These are phyloP conservation scores for Thecocarcelia acutangulata DNA, from an alignment of 2,888 invertebrate genomes.

Conservation along the genomic window DNA sequence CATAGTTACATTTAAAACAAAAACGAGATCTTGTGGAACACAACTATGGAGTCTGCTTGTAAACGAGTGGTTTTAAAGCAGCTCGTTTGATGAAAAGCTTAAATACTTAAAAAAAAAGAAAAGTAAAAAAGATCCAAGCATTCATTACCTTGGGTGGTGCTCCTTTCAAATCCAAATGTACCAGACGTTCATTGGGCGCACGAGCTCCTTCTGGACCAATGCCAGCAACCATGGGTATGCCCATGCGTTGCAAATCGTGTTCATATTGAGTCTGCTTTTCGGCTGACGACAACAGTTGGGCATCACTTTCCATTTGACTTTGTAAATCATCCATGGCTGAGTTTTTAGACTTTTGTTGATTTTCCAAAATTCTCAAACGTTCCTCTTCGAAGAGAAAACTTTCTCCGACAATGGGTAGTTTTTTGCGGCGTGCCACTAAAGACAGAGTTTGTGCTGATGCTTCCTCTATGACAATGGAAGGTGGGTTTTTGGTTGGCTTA, in stretches of 20 bases:
- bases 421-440: constrained; percentile 74
- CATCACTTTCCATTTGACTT: constrained; percentile 76
- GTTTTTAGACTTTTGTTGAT: constrained; percentile 81
- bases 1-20: no score
- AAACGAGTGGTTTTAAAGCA: no score
- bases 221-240: constrained; percentile 79
- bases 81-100: no score
- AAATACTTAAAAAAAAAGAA: no score
- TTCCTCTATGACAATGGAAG: constrained; percentile 58
- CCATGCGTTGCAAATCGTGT: constrained; percentile 81
- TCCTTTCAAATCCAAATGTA: constrained; percentile 90
- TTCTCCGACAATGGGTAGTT: constrained; percentile 76
- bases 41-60: no score
- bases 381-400: constrained; percentile 80
- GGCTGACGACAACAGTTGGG: constrained; percentile 77
- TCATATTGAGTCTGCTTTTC: constrained; percentile 80
- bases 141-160: constrained; percentile 85
- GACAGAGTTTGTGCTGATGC: constrained; percentile 69
- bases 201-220: constrained; percentile 80
- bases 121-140: neutral
- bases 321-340: constrained; percentile 77
- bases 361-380: constrained; percentile 80
- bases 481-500: constrained; percentile 74
- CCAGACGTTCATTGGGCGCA: constrained; percentile 82
- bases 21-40: no score